Evolutionary conservation across 2,888 invertebrate genomes (phyloP).

Genomic region (Nymphalis urticae): DNA sequence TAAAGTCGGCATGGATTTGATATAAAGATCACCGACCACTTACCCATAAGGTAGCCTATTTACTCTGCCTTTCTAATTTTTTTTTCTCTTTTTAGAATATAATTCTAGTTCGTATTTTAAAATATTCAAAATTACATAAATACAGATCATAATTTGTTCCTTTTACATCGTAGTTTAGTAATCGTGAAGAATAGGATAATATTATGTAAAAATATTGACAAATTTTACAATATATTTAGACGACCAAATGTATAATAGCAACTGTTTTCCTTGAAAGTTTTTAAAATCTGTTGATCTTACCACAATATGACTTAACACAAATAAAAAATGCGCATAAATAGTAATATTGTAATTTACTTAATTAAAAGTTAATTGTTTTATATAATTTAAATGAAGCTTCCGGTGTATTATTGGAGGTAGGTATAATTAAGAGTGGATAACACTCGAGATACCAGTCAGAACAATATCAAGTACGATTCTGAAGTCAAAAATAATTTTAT

Average conservation of each 20-base stretch:
- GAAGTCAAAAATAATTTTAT: conserved; percentile 1
- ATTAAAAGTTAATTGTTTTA: conserved; percentile 56
- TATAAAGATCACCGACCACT: no score
- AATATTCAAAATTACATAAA: no score
- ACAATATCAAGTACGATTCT: conserved; percentile 45
- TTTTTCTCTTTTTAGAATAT: no score
- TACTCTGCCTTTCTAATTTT: no score
- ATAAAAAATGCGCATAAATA: conserved; percentile 44
- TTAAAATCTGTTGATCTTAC: background rate
- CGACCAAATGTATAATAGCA: background rate
- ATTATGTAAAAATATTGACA: no score
- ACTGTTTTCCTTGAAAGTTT: background rate
- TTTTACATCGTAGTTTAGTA: no score
- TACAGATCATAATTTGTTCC: no score
- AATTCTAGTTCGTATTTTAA: no score
- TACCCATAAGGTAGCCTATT: no score
- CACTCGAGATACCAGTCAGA: conserved; percentile 36
- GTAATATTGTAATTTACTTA: conserved; percentile 49
- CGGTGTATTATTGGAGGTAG: conserved; percentile 54
- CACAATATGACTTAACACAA: conserved; percentile 7
- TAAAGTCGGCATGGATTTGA: no score
- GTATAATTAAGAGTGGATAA: conserved; percentile 47
- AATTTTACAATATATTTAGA: no score
- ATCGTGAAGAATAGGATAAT: no score
- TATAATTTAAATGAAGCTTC: conserved; percentile 67